These are phyloP conservation scores for Paracanthobrama guichenoti DNA, from an alignment of 2,113 vertebrate species.

Conservation along the genomic window DNA sequence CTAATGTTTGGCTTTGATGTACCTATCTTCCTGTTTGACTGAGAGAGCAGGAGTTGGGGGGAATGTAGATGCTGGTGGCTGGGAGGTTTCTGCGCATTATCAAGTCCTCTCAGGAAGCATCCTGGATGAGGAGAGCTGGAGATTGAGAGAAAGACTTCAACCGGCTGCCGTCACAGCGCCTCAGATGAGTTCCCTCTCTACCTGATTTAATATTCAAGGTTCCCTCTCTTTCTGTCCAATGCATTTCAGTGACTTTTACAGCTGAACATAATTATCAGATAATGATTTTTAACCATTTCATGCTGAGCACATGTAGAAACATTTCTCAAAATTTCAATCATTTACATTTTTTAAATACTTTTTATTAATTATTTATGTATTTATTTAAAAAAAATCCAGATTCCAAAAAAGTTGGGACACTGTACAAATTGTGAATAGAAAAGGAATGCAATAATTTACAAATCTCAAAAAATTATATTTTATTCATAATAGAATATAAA, in stretches of 20 bases:
- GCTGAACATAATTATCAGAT: not conserved
- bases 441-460: too few species aligned
- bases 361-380: too few species aligned
- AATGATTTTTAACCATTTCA: not conserved
- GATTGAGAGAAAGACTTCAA: not conserved
- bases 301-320: not conserved
- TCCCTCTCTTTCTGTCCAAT: not conserved
- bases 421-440: too few species aligned
- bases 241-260: not conserved
- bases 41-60: constrained; percentile 20
- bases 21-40: constrained; percentile 46
- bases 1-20: constrained; percentile 53
- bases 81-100: constrained; percentile 58
- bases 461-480: too few species aligned
- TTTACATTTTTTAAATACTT: too few species aligned
- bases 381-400: too few species aligned
- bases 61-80: constrained; percentile 51
- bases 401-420: too few species aligned
- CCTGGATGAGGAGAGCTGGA: constrained; percentile 9
- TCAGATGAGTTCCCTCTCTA: constrained; percentile 5
- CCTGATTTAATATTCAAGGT: not conserved
- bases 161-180: not conserved
- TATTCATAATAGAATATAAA: too few species aligned
- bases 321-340: too few species aligned
- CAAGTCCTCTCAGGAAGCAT: constrained; percentile 57